Evolutionary conservation across 2,797 vertebrate species (phyloP), one percentile per base, ranked within the genome.

Genomic region (Cuculus canorus): DNA sequence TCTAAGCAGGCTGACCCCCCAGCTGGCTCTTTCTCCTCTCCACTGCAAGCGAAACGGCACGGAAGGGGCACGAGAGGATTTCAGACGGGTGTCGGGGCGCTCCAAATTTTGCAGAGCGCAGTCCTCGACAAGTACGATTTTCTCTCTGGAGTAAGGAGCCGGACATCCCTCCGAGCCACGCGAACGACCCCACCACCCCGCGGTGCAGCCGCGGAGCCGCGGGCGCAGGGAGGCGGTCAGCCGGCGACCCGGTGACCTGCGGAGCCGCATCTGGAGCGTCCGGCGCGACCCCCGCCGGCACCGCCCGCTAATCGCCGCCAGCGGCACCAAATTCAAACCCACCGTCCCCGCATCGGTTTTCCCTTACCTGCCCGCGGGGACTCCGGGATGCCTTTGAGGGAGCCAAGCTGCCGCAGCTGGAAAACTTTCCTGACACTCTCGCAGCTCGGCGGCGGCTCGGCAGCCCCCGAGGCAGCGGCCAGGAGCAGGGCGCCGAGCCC

Each of bases 401-500:
- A 96, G 94, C 98, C 98, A 69, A 98, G 98, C 84, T 98, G 97
- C 56, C 97, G 93, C 93, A 98, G 92, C 92, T 98, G 98, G 95
- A 98, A 99, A 98, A 99, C 98, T 98, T 99, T 98, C 66, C 98
- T 96, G 87, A 98, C 98, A 96, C 98, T 97, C 39, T 98, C 97
- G 95, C 99, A 99, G 98, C 81, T 97, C 91, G 86, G 96, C 90
- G 92, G 96, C 14, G 90, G n/a, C 72, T 82, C 97, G 63, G 96
- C 97, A 43, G 24, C 33, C 8, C 28, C 45, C 17, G 70, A 12
- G 57, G 60, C 19, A 73, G 77, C 45, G 47, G 50, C 21, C 13
- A 71, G 41, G 13, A 86, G 68, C 76, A 96, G 33, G 7, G 76
- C 68, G 73, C 78, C 76, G 81, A 50, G 45, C 57, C 23, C n/a